Percentiles rank a stretch among this genome's conserved stretches.
phyloP scores from a whole-genome alignment of 2,797 vertebrate genomes.

The Protonibea diacanthus region DNA sequence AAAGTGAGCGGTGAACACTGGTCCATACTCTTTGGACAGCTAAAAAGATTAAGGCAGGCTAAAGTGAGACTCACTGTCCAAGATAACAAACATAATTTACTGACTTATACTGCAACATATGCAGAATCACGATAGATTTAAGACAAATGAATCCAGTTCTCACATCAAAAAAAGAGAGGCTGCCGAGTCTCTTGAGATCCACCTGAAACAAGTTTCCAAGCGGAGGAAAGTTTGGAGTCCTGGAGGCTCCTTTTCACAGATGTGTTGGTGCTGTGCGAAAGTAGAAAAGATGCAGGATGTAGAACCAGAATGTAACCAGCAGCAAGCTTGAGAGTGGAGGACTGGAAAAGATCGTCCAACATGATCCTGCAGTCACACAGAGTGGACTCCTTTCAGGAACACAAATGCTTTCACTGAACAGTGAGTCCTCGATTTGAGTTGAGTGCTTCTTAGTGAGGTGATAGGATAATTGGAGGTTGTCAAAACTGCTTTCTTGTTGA shows the following conservation, averaged over 20 bases:
- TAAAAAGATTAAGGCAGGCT: constrained; percentile 3
- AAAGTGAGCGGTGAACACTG: constrained; percentile 71
- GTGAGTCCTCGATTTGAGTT: too few species aligned
- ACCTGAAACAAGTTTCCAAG: constrained; percentile 79
- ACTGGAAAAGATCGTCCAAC: constrained; percentile 44
- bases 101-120: neutral
- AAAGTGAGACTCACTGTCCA: neutral
- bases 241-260: constrained; percentile 62
- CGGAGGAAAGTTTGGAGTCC: constrained; percentile 73
- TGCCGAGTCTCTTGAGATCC: constrained; percentile 63
- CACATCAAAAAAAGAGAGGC: too few species aligned
- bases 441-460: too few species aligned
- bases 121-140: neutral
- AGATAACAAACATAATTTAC: neutral
- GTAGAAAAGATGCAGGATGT: constrained; percentile 41
- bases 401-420: neutral
- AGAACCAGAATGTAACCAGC: constrained; percentile 34
- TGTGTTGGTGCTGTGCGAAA: constrained; percentile 10
- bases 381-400: neutral
- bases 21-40: constrained; percentile 72
- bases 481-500: too few species aligned
- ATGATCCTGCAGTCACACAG: constrained; percentile 13
- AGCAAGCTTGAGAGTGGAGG: constrained; percentile 13
- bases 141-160: too few species aligned
- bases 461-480: too few species aligned